phyloP scores from a whole-genome alignment of 2,888 invertebrate species.

The Ectemnius lituratus region DNA sequence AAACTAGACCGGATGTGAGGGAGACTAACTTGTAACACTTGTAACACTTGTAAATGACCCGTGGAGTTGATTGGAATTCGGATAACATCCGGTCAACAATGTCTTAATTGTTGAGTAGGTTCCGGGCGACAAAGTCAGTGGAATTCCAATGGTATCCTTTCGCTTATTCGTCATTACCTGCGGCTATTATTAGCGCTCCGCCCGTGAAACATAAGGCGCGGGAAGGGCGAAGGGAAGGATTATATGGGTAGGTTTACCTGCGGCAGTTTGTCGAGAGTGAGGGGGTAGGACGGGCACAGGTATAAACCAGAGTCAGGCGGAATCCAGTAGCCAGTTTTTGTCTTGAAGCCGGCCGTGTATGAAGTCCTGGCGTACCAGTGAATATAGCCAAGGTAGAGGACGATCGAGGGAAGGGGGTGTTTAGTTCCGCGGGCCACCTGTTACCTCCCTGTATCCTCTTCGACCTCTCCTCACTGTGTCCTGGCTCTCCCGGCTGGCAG shows the following conservation, averaged over 20 bases:
- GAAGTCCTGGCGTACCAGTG: slow-evolving; percentile 35
- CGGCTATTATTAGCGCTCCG: neutral
- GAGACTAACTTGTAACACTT: neutral
- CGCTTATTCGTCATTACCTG: too few relatives aligned
- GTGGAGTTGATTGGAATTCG: too few relatives aligned
- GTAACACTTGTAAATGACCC: too few relatives aligned
- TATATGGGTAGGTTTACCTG: slow-evolving; percentile 44
- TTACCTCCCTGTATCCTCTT: slow-evolving; percentile 66
- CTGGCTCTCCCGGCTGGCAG: neutral
- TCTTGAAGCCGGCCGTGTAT: slow-evolving; percentile 52
- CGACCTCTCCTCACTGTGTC: slow-evolving; percentile 32
- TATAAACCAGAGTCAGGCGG: slow-evolving; percentile 54
- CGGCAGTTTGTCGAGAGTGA: slow-evolving; percentile 18
- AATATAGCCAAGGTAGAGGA: slow-evolving; percentile 41
- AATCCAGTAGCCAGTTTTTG: slow-evolving; percentile 71
- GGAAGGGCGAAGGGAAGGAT: slow-evolving; percentile 42
- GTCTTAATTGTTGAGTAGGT: too few relatives aligned
- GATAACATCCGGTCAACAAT: too few relatives aligned
- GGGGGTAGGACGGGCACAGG: slow-evolving; percentile 26
- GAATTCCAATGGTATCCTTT: neutral
- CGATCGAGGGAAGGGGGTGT: slow-evolving; percentile 63
- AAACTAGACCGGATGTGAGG: neutral
- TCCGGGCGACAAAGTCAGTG: too few relatives aligned
- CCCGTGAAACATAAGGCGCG: neutral
- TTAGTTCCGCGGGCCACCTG: slow-evolving; percentile 75